Evolutionary conservation across 2,888 invertebrate genomes (phyloP).

Genomic region (Acanthococcus lagerstroemiae): DNA sequence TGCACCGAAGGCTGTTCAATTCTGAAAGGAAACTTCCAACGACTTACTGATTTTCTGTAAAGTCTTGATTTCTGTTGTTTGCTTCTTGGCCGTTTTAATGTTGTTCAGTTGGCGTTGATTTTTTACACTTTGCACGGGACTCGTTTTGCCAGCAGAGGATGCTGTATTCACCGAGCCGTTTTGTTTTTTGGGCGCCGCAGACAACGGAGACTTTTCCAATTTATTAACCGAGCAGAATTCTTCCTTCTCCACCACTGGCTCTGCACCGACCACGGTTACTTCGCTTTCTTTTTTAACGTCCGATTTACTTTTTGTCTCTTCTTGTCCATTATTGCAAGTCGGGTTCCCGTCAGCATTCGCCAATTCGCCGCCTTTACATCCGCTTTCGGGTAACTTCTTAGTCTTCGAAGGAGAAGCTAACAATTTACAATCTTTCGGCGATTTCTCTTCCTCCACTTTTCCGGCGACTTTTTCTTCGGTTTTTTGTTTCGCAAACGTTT

Average conservation of each 20-base stretch:
- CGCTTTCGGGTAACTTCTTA: not conserved
- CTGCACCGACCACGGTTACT: not conserved
- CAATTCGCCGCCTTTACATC: not conserved
- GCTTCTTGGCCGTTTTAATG: slow-evolving; percentile 5
- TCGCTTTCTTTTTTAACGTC: not conserved
- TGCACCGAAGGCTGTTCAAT: too few species aligned
- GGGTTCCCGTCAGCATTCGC: too few species aligned
- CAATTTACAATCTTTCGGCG: not conserved
- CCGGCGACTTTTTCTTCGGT: slow-evolving; percentile 4
- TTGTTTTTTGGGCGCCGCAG: not conserved
- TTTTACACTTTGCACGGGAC: slow-evolving; percentile 7
- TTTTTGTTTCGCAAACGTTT: slow-evolving; percentile 10
- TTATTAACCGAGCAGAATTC: not conserved
- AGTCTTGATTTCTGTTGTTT: slow-evolving; percentile 13
- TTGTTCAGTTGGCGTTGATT: not conserved
- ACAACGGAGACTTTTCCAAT: not conserved
- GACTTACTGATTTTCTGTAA: slow-evolving; percentile 19
- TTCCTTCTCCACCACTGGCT: not conserved
- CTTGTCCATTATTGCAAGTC: not conserved
- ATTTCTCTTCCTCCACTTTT: not conserved
- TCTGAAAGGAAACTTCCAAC: too few species aligned
- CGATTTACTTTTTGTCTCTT: not conserved
- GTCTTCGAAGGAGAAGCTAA: not conserved
- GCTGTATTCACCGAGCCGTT: not conserved
- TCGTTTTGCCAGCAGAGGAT: slow-evolving; percentile 13